Evolutionary conservation across 2,888 invertebrate genomes (phyloP).

Genomic region (Melanostoma scalare): DNA sequence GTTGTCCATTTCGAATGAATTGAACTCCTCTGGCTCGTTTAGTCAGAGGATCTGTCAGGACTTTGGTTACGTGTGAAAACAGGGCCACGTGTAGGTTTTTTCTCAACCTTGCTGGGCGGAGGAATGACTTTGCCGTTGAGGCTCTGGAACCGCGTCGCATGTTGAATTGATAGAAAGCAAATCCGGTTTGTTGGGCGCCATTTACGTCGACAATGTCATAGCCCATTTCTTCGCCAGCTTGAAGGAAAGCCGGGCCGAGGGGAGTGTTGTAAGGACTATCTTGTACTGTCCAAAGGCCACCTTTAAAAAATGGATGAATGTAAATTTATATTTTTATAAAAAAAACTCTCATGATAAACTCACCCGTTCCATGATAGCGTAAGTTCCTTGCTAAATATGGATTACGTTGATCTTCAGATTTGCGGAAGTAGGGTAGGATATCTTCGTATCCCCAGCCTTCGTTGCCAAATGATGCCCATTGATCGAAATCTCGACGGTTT

Average conservation of each 20-base stretch:
- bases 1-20: conserved; percentile 86
- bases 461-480: conserved; percentile 93
- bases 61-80: conserved; percentile 90
- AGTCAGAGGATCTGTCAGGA: conserved; percentile 87
- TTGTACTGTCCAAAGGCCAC: conserved; percentile 81
- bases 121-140: conserved; percentile 92
- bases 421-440: conserved; percentile 91
- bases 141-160: conserved; percentile 92
- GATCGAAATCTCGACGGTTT: conserved; percentile 92
- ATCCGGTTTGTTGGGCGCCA: conserved; percentile 93
- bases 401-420: conserved; percentile 93
- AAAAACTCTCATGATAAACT: conserved; percentile 38
- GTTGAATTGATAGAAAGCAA: conserved; percentile 93
- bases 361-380: conserved; percentile 88
- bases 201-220: conserved; percentile 94
- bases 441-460: conserved; percentile 94
- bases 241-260: conserved; percentile 91
- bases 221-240: conserved; percentile 96
- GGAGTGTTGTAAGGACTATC: conserved; percentile 85
- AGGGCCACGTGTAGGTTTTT: conserved; percentile 92
- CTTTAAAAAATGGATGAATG: conserved; percentile 75
- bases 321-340: conserved; percentile 14
- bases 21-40: conserved; percentile 91
- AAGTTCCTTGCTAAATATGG: conserved; percentile 91
- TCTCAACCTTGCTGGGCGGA: conserved; percentile 89